These are phyloP conservation scores for Carterocephalus palaemon DNA, from an alignment of 2,888 invertebrate genomes.

Conservation along the genomic window DNA sequence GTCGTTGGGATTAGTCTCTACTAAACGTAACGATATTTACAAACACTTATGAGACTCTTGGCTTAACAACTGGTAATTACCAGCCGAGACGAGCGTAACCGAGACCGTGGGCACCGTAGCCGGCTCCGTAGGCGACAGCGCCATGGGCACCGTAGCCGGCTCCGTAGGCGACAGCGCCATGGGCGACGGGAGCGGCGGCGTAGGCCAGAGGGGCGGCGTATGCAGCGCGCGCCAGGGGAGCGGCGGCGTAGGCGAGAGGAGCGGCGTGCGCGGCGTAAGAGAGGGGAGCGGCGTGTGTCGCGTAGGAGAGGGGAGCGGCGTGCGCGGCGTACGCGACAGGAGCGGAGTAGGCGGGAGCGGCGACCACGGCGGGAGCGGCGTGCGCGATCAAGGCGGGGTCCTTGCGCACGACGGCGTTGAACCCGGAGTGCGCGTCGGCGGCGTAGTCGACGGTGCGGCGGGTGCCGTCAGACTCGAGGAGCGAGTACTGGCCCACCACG, in stretches of 20 bases:
- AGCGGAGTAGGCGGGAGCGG: slow-evolving; percentile 39
- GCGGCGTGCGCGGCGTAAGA: slow-evolving; percentile 39
- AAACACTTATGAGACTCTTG: slow-evolving; percentile 1
- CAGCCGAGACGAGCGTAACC: slow-evolving; percentile 28
- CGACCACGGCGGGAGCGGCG: slow-evolving; percentile 31
- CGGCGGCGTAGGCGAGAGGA: slow-evolving; percentile 28
- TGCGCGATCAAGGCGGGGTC: slow-evolving; percentile 51
- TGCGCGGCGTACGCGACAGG: slow-evolving; percentile 29
- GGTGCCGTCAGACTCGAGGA: slow-evolving; percentile 73
- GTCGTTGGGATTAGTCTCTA: slow-evolving; percentile 8
- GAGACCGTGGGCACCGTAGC: slow-evolving; percentile 22
- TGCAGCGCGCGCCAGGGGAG: no score
- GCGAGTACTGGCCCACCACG: slow-evolving; percentile 71
- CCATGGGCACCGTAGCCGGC: slow-evolving; percentile 22
- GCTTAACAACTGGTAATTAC: slow-evolving; percentile 12
- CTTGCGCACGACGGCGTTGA: slow-evolving; percentile 76
- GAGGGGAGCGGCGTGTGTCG: slow-evolving; percentile 33
- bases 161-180: slow-evolving; percentile 26
- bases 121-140: slow-evolving; percentile 17
- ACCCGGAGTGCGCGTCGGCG: slow-evolving; percentile 68
- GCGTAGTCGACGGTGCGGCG: slow-evolving; percentile 75
- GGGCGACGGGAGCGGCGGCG: slow-evolving; percentile 28
- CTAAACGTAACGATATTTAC: neutral
- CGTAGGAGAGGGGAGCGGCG: slow-evolving; percentile 32
- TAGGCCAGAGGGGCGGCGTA: slow-evolving; percentile 28